Evolutionary conservation across 2,113 vertebrate species (phyloP).

Genomic region (Oenanthe melanoleuca): DNA sequence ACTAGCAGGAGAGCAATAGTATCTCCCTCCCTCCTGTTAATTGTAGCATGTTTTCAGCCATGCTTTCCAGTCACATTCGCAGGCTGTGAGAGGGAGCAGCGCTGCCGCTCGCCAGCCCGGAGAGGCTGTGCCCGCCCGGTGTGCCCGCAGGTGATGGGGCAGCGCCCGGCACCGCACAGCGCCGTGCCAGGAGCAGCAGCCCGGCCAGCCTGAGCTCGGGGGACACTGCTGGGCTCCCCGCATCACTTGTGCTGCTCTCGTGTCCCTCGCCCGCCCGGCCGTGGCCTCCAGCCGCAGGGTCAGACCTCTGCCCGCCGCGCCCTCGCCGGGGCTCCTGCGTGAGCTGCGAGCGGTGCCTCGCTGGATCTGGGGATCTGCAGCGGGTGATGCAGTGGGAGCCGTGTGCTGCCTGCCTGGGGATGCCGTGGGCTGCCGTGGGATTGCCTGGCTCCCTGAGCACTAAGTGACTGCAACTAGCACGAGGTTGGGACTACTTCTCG

Average conservation of each 20-base stretch:
- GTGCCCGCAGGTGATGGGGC: background rate
- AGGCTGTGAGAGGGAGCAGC: constrained; percentile 23
- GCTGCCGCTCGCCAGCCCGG: background rate
- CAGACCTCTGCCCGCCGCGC: background rate
- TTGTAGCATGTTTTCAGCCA: constrained; percentile 66
- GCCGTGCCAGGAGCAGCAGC: background rate
- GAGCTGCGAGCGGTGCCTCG: background rate
- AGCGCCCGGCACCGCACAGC: background rate
- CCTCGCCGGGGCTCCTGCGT: background rate
- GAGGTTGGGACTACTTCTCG: background rate
- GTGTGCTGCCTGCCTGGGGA: background rate
- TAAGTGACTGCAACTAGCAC: constrained; percentile 47
- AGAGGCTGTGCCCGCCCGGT: background rate
- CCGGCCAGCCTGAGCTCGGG: background rate
- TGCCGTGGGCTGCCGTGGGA: background rate
- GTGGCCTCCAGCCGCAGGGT: background rate
- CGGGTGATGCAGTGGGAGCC: background rate
- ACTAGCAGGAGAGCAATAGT: constrained; percentile 63
- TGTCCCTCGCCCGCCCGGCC: background rate
- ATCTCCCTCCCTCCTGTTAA: constrained; percentile 70
- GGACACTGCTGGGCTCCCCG: background rate
- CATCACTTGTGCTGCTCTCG: background rate
- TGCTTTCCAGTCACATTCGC: constrained; percentile 70
- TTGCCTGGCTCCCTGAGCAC: background rate
- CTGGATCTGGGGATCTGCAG: background rate